These are phyloP conservation scores for Diorhabda sublineata DNA, from an alignment of 1,140 invertebrate genomes.

Conservation along the genomic window DNA sequence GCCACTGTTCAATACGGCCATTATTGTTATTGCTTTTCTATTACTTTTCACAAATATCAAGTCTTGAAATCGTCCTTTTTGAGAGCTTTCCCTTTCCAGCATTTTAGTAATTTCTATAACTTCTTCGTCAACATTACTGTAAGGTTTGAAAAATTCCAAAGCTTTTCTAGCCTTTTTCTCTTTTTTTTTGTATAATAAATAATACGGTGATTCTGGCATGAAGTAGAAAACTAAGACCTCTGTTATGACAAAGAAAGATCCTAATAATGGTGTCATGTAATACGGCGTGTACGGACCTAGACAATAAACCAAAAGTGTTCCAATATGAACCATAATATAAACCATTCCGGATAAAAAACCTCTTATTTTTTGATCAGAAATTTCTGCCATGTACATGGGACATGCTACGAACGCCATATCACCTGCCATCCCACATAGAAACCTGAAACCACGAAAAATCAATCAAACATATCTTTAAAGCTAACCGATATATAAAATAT, in stretches of 20 bases:
- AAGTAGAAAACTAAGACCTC: constrained; percentile 15
- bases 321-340: constrained; percentile 38
- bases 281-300: constrained; percentile 31
- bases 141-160: constrained; percentile 45
- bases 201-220: constrained; percentile 36
- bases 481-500: no score
- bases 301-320: constrained; percentile 32
- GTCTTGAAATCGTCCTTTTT: constrained; percentile 31
- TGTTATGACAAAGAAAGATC: constrained; percentile 14
- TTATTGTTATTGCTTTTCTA: constrained; percentile 33
- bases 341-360: constrained; percentile 36
- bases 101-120: constrained; percentile 42
- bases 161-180: constrained; percentile 50
- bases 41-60: constrained; percentile 36
- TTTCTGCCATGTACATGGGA: constrained; percentile 43
- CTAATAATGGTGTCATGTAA: constrained; percentile 31
- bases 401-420: constrained; percentile 40
- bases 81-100: constrained; percentile 31
- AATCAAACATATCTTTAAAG: no score
- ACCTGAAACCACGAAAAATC: constrained; percentile 19
- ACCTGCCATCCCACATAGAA: constrained; percentile 36
- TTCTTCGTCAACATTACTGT: constrained; percentile 48
- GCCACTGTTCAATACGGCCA: constrained; percentile 51
- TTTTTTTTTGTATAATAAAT: constrained; percentile 25
- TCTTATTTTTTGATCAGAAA: constrained; percentile 38